Conservation (phyloP, 2,113 vertebrate genomes). For the Gymnorhina tibicen region DNA sequence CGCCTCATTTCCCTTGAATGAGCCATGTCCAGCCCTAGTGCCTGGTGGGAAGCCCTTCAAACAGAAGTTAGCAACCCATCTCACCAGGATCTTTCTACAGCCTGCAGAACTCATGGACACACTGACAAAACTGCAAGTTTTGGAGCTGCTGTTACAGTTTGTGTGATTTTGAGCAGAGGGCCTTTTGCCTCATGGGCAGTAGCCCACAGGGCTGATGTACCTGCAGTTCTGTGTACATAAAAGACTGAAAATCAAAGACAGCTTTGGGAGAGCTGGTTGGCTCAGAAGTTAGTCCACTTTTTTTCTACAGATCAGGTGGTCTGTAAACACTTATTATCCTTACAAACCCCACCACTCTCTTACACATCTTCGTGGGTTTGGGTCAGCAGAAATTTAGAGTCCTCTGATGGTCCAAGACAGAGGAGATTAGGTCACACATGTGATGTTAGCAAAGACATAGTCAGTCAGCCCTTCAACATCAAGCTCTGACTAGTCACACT, state of each 20-base stretch:
- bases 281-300: neutral
- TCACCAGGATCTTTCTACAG: neutral
- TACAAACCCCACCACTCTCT: neutral
- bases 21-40: neutral
- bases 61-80: neutral
- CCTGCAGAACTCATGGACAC: neutral
- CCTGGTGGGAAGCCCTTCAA: neutral
- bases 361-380: rapidly evolving
- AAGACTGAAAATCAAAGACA: neutral
- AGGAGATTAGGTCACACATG: neutral
- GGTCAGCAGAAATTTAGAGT: neutral
- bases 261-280: neutral
- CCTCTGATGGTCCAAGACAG: neutral
- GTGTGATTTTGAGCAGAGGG: neutral
- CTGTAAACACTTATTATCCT: neutral
- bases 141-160: neutral
- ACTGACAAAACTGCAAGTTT: neutral
- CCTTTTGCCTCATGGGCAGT: neutral
- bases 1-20: neutral
- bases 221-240: neutral
- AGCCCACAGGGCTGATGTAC: neutral
- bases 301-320: neutral
- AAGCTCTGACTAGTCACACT: neutral
- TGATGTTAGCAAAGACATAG: neutral
- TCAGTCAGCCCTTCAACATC: neutral